Base-by-base conservation (phyloP, 2,888 invertebrate species). In the Sinopyrophorus schimmeli region DNA sequence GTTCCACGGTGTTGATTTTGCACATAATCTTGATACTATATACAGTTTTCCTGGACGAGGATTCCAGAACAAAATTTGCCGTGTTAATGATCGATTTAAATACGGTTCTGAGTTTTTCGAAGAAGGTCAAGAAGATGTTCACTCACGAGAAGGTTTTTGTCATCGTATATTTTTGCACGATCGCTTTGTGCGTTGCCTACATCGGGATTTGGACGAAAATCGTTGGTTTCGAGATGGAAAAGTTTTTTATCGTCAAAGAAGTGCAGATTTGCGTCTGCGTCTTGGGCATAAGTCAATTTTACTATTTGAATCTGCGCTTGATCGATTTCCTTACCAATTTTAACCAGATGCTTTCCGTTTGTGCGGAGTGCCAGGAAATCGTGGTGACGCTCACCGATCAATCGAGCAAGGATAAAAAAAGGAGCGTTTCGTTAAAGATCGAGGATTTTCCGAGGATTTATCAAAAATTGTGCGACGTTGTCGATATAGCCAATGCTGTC, bases 381-480 rank as follows among this genome's bases (percentile, higher is more conserved):
- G n/a, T n/a, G n/a, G n/a, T n/a, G n/a, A n/a, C n/a, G n/a, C n/a
- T n/a, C n/a, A n/a, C n/a, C n/a, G n/a, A n/a, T n/a, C n/a, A n/a
- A n/a, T n/a, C n/a, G n/a, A n/a, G n/a, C n/a, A n/a, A n/a, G n/a
- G n/a, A n/a, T n/a, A n/a, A n/a, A n/a, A n/a, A n/a, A 6, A 12
- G 3, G 4, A 28, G 3, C 12, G 7, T 14, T 32, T 2, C 10
- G 18, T n/a, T n/a, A 5, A 4, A 17, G 3, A 2, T 39, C 3
- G 27, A 39, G 11, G 16, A 18, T 5, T 27, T 26, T n/a, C 4
- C 38, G 4, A 26, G 12, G 10, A 17, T 39, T 18, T n/a, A 39
- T 15, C 10, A 39, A n/a, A 26, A 17, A 10, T 7, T 27, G 7
- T 39, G 27, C 3, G 38, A 39, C 17, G 18, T 17, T 5, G 7